A percentile compares a stretch with the other conserved stretches of the same genome.
Evolutionary conservation across 1,140 invertebrate species (phyloP).

Genomic region (Scaptomyza hsui): DNA sequence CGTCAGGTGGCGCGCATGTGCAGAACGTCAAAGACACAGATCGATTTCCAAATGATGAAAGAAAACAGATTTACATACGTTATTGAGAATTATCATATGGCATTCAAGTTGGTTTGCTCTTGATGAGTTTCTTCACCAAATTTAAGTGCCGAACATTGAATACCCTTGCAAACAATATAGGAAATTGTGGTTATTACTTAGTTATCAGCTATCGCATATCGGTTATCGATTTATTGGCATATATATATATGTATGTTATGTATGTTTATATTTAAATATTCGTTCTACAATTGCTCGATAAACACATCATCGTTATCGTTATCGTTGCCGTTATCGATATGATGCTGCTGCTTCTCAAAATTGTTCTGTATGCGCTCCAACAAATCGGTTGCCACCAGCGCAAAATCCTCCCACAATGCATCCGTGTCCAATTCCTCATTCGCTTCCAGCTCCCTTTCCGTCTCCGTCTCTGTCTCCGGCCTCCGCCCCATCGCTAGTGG

Average conservation of each 20-base stretch:
- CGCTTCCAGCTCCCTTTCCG: slow-evolving; percentile 3
- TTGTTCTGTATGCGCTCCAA: slow-evolving; percentile 85
- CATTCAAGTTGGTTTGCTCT: too few relatives aligned
- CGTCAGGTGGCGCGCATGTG: slow-evolving; percentile 36
- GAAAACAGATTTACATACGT: not conserved
- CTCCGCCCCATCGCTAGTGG: slow-evolving; percentile 53
- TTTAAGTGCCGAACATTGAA: too few relatives aligned
- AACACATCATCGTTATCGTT: slow-evolving; percentile 68
- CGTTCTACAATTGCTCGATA: slow-evolving; percentile 73
- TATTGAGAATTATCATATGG: too few relatives aligned
- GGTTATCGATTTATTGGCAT: not conserved
- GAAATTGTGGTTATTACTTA: not conserved
- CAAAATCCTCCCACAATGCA: slow-evolving; percentile 87
- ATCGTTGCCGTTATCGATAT: slow-evolving; percentile 50
- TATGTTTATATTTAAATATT: slow-evolving; percentile 33
- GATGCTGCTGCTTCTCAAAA: slow-evolving; percentile 58
- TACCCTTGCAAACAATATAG: too few relatives aligned
- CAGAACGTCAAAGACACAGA: slow-evolving; percentile 10
- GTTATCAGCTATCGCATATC: not conserved
- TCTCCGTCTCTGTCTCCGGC: slow-evolving; percentile 24
- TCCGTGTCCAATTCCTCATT: slow-evolving; percentile 41
- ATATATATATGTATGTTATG: not conserved
- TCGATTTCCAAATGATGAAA: slow-evolving; percentile 6
- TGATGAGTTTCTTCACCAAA: too few relatives aligned
- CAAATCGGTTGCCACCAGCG: slow-evolving; percentile 87